Base-by-base conservation (phyloP, 2,888 invertebrate genomes). In the Graphium colonna region DNA sequence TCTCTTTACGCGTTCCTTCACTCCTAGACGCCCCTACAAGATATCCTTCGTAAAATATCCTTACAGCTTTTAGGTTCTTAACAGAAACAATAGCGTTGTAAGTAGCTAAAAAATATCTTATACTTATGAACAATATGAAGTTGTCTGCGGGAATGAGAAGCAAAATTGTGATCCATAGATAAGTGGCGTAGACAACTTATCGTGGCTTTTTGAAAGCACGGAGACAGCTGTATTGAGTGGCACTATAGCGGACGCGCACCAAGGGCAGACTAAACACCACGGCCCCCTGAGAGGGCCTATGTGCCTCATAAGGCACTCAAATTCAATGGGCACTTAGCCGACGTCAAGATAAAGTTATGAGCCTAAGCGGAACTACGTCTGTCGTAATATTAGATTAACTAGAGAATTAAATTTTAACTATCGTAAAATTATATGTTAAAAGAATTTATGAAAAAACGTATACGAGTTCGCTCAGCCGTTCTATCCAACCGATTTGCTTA, bases 181-280 rank as follows among this genome's bases (percentile, higher is more conserved):
- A 28, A 42, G 17, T 7, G 9, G 39, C 39, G 42, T 39, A 51
- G 51, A 51, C 51, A 51, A 47, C 42, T 47, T 52, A 43, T 52
- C 36, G 40, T 28, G 42, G 7, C 21, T 21, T 42, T 42, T 28
- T 26, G 36, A 33, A 42, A 43, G 43, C 28, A 26, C 28, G 12
- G 36, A 42, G 50, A 36, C 50, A 10, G 47, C 36, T 36, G 36
- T n/a, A 36, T 43, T 28, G 31, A 52, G 52, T 52, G 52, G 42
- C 47, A 42, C 52, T 52, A 47, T 16, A 42, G 52, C 18, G 46
- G 47, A 33, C 41, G 31, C 41, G 17, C 31, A 41, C 52, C 46
- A 44, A 26, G 12, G 52, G 0, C 46, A 44, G 41, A 52, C 51
- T 51, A 51, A 51, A 46, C 46, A 51, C 38, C 49, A 51, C 51